These are phyloP conservation scores for Hippocampus guttulatus DNA, from an alignment of 2,113 vertebrate species.

Conservation along the genomic window DNA sequence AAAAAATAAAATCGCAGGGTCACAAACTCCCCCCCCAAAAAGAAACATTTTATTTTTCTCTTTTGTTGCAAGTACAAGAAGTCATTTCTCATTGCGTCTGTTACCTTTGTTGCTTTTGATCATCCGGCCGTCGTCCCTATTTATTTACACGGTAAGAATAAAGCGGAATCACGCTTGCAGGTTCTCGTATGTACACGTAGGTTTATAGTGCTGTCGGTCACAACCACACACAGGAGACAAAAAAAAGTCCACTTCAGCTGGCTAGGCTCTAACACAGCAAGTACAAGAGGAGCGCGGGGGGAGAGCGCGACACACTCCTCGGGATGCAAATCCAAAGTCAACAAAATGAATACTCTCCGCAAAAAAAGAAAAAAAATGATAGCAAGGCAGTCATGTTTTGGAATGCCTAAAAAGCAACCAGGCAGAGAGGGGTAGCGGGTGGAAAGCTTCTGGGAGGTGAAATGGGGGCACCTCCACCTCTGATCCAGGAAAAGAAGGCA, in stretches of 20 bases:
- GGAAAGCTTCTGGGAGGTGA: constrained; percentile 36
- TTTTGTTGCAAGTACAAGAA: constrained; percentile 75
- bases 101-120: constrained; percentile 74
- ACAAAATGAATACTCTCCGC: constrained; percentile 58
- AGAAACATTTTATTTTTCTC: constrained; percentile 70
- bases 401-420: constrained; percentile 59
- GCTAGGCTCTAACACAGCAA: constrained; percentile 61
- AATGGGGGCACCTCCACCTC: constrained; percentile 44
- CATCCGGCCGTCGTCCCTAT: constrained; percentile 57
- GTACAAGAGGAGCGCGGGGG: constrained; percentile 24
- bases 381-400: constrained; percentile 62
- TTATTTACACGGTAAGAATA: constrained; percentile 78
- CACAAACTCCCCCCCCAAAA: constrained; percentile 58
- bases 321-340: constrained; percentile 52
- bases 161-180: constrained; percentile 65
- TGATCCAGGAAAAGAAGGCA: constrained; percentile 67
- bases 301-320: constrained; percentile 18
- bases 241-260: constrained; percentile 53
- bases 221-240: constrained; percentile 47
- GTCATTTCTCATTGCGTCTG: constrained; percentile 67
- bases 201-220: constrained; percentile 57
- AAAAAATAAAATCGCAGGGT: constrained; percentile 52
- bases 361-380: constrained; percentile 35
- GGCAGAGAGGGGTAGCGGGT: constrained; percentile 36
- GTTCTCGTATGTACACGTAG: constrained; percentile 68